Evolutionary conservation across 2,888 invertebrate genomes (phyloP).

Genomic region (Orgyia antiqua): DNA sequence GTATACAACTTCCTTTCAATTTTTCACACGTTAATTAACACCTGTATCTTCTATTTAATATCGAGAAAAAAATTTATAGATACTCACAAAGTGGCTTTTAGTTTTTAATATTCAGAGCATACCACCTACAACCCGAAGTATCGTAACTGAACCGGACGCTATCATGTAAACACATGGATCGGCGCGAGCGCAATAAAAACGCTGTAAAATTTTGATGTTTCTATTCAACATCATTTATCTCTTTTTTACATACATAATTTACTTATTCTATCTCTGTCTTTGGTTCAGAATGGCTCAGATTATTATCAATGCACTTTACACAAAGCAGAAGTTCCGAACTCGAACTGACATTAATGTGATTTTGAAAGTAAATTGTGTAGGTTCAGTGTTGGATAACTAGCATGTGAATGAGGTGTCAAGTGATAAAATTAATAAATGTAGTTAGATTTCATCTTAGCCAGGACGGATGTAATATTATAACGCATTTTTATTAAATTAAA

Average conservation of each 20-base stretch:
- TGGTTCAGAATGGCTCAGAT: conserved; percentile 64
- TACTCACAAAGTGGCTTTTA: conserved; percentile 26
- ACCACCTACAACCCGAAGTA: conserved; percentile 38
- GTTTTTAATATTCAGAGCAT: conserved; percentile 32
- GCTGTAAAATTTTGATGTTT: conserved; percentile 78
- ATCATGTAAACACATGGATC: conserved; percentile 62
- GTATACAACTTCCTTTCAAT: neutral
- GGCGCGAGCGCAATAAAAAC: conserved; percentile 70
- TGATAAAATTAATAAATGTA: conserved; percentile 70
- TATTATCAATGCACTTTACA: conserved; percentile 78
- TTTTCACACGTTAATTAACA: conserved; percentile 25
- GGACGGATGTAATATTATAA: conserved; percentile 29
- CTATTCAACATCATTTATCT: conserved; percentile 58
- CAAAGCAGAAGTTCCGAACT: conserved; percentile 72
- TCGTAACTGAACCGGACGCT: conserved; percentile 56
- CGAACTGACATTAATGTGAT: conserved; percentile 71
- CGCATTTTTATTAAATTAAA: too few relatives aligned
- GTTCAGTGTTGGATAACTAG: conserved; percentile 65
- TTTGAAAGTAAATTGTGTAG: conserved; percentile 71
- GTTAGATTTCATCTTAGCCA: conserved; percentile 41
- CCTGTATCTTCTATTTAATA: conserved; percentile 20
- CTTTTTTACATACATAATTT: conserved; percentile 22
- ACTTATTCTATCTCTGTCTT: conserved; percentile 32
- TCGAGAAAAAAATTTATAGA: conserved; percentile 16
- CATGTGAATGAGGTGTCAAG: conserved; percentile 67